These are phyloP conservation scores for Phenganax stokvisi DNA, from an alignment of 92 coral and sea anemone genomes.

Conservation along the genomic window DNA sequence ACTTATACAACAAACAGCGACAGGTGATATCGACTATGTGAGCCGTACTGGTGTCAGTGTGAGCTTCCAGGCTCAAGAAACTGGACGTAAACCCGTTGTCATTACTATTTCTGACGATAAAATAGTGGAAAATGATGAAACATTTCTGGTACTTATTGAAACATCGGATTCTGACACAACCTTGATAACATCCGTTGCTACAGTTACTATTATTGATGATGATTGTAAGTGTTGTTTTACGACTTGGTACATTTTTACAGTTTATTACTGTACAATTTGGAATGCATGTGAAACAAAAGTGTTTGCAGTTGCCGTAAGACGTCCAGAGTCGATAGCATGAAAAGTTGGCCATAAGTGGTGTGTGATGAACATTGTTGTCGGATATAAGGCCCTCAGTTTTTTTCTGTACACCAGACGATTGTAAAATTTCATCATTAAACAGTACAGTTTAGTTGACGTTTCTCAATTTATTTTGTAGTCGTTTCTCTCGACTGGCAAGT, in stretches of 20 bases:
- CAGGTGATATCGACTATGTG: neutral
- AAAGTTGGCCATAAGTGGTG: too few relatives aligned
- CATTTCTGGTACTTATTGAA: constrained; percentile 13
- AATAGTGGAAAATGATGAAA: constrained; percentile 28
- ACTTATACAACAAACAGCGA: constrained; percentile 5
- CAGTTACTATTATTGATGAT: constrained; percentile 27
- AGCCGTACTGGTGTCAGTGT: neutral
- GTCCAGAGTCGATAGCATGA: too few relatives aligned
- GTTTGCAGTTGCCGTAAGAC: too few relatives aligned
- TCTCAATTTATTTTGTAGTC: neutral
- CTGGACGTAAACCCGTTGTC: constrained; percentile 10
- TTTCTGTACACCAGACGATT: neutral
- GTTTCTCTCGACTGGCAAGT: constrained; percentile 23
- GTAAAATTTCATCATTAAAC: neutral
- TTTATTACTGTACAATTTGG: too few relatives aligned
- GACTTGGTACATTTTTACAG: too few relatives aligned
- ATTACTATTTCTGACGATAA: constrained; percentile 24
- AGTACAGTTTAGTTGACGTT: neutral
- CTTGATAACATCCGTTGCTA: constrained; percentile 1
- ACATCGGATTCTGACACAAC: constrained; percentile 18
- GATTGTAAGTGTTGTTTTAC: constrained; percentile 22
- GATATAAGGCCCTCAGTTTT: too few relatives aligned
- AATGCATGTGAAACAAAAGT: too few relatives aligned
- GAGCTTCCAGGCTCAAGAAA: constrained; percentile 2
- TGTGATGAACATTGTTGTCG: too few relatives aligned